These are phyloP conservation scores for Aythya baeri DNA, from an alignment of 2,113 vertebrate genomes.

Conservation along the genomic window DNA sequence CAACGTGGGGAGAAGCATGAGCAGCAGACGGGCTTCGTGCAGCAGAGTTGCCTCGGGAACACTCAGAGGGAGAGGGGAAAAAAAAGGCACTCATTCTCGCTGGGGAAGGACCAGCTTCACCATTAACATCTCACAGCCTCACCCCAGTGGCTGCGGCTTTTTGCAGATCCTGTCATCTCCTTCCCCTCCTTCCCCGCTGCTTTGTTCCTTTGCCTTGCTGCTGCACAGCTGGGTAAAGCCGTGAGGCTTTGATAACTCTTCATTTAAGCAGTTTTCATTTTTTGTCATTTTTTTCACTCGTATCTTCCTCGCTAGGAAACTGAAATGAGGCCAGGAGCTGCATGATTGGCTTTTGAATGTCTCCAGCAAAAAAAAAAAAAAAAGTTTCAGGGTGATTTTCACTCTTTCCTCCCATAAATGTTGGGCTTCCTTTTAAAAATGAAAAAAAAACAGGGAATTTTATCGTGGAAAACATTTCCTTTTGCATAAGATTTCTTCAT, in stretches of 20 bases:
- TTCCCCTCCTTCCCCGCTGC: constrained; percentile 1
- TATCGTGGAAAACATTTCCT: background rate
- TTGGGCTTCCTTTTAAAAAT: background rate
- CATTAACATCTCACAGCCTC: constrained; percentile 54
- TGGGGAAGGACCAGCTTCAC: background rate
- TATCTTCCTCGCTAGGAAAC: background rate
- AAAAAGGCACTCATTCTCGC: background rate
- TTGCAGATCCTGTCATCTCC: background rate
- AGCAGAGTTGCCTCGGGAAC: background rate
- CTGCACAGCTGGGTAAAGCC: constrained; percentile 11
- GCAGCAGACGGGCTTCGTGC: background rate
- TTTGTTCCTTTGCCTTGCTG: constrained; percentile 29
- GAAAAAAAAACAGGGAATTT: background rate
- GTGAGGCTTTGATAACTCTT: background rate
- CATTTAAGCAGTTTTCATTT: background rate
- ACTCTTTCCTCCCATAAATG: background rate
- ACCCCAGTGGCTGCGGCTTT: background rate
- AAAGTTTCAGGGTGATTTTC: background rate
- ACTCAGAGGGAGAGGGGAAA: background rate
- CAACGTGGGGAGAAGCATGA: background rate
- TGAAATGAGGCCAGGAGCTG: background rate
- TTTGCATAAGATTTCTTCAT: background rate
- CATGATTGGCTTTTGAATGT: background rate
- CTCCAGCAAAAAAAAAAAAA: background rate
- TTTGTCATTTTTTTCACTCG: background rate